These are phyloP conservation scores for Heterodera carotae DNA, from an alignment of 1,140 invertebrate genomes.

Conservation along the genomic window DNA sequence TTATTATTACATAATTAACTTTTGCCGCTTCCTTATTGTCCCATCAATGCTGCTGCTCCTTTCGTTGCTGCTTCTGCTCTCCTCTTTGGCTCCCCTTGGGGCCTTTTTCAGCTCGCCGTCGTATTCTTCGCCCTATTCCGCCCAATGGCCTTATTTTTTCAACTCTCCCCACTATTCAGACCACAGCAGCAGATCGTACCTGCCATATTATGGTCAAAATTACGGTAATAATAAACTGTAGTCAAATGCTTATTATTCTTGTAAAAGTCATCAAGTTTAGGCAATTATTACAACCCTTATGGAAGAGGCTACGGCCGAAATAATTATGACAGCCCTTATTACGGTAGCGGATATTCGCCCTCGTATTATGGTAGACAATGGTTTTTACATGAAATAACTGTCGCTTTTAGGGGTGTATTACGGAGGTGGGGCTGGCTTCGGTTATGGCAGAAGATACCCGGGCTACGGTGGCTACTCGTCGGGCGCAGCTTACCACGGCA, in stretches of 20 bases:
- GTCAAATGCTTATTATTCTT: too few species aligned
- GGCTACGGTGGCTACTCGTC: not conserved
- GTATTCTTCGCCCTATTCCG: not conserved
- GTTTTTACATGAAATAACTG: not conserved
- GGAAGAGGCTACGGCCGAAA: not conserved
- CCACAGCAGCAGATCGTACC: not conserved
- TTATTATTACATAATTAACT: too few species aligned
- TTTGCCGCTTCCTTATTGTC: not conserved
- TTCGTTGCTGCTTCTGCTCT: not conserved
- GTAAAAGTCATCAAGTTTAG: not conserved
- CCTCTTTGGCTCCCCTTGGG: not conserved
- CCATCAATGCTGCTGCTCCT: not conserved
- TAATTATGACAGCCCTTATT: not conserved
- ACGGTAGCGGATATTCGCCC: conserved; percentile 9
- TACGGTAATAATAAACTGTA: too few species aligned
- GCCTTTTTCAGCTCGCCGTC: not conserved
- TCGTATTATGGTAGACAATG: not conserved
- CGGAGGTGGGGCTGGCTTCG: not conserved
- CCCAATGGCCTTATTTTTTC: not conserved
- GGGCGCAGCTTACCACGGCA: not conserved
- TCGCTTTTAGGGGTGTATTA: not conserved
- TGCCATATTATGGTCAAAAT: not conserved
- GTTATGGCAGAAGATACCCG: not conserved
- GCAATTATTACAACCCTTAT: conserved; percentile 10
- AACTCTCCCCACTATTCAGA: not conserved